Percentiles rank a stretch among this genome's conserved stretches.
Conservation (phyloP, 2,113 vertebrate genomes). For the Tragulus kanchil region DNA sequence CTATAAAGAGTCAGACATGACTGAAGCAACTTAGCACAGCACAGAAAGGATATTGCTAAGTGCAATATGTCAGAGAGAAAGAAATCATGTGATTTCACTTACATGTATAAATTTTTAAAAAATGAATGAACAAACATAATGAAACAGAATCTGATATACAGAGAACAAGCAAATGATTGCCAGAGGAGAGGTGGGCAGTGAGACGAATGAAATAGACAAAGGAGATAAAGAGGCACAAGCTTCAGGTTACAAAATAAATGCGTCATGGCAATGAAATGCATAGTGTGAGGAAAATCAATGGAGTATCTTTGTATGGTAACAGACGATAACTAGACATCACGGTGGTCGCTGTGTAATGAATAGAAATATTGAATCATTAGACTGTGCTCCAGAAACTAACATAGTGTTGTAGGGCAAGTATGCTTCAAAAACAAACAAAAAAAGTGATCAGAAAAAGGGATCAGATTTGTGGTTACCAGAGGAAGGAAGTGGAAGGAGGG, state of each 20-base stretch:
- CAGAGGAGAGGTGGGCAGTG: not conserved
- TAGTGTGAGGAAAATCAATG: rapidly evolving
- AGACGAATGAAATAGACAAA: not conserved
- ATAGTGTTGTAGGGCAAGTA: not conserved
- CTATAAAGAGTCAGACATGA: no score
- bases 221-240: not conserved
- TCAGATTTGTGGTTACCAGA: not conserved
- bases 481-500: not conserved
- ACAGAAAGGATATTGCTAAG: not conserved
- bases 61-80: not conserved
- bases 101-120: not conserved
- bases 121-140: not conserved
- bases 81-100: not conserved
- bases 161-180: not conserved
- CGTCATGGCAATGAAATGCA: not conserved
- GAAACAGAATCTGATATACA: not conserved
- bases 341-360: rapidly evolving
- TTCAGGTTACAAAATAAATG: not conserved
- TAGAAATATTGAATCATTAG: not conserved
- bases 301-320: not conserved
- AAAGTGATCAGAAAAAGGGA: not conserved
- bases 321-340: not conserved
- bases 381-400: not conserved
- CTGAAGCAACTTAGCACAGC: no score
- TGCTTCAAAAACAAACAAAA: not conserved